These are phyloP conservation scores for Lepus oiostolus DNA, from an alignment of 2,797 vertebrate species.

Conservation along the genomic window DNA sequence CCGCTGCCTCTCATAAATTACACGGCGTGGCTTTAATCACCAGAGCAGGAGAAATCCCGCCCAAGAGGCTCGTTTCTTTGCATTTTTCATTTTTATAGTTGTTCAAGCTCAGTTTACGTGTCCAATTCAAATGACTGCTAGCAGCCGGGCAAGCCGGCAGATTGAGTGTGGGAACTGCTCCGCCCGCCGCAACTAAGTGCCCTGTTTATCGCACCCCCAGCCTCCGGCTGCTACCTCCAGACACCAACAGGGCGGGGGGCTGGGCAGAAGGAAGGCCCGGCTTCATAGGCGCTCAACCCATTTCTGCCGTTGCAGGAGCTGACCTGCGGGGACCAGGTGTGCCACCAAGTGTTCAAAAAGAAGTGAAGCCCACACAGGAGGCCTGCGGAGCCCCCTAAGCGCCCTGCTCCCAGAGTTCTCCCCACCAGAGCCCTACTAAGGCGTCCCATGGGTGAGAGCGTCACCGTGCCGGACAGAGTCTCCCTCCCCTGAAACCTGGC, in stretches of 20 bases:
- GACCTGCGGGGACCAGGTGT: constrained; percentile 93
- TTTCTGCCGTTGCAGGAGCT: constrained; percentile 91
- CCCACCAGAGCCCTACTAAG: background rate
- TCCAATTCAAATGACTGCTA: constrained; percentile 85
- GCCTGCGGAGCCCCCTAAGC: rapidly evolving
- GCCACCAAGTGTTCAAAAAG: constrained; percentile 95
- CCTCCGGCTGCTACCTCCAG: background rate
- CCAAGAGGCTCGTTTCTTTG: constrained; percentile 75
- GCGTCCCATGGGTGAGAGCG: background rate
- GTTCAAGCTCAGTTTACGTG: constrained; percentile 82
- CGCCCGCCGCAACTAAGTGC: constrained; percentile 35
- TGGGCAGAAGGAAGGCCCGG: background rate
- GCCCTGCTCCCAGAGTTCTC: background rate
- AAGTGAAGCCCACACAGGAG: constrained; percentile 79
- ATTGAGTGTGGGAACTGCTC: constrained; percentile 65
- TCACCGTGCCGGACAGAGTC: background rate
- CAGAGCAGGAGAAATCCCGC: constrained; percentile 68
- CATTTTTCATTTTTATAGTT: constrained; percentile 86
- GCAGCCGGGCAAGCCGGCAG: constrained; percentile 62
- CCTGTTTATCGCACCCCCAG: constrained; percentile 46
- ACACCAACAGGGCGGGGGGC: constrained; percentile 7
- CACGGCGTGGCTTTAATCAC: constrained; percentile 78
- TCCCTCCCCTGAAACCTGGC: constrained; percentile 63
- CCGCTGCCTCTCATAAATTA: constrained; percentile 77
- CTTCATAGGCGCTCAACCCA: constrained; percentile 31